Evolutionary conservation across 2,113 vertebrate species (phyloP).

Genomic region (Spermophilus dauricus): DNA sequence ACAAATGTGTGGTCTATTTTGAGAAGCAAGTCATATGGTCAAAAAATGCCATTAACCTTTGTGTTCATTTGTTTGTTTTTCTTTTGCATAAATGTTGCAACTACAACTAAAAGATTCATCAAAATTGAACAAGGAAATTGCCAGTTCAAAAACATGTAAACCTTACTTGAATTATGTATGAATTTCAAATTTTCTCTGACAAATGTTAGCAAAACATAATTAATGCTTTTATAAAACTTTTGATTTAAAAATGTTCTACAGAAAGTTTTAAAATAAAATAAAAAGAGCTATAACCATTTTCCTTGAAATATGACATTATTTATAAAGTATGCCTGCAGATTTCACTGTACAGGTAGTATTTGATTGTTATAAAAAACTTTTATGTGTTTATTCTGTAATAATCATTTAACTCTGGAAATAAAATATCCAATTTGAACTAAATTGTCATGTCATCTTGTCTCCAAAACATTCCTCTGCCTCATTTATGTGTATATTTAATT

Average conservation of each 20-base stretch:
- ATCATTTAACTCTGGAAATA: slow-evolving; percentile 49
- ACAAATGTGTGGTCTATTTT: slow-evolving; percentile 6
- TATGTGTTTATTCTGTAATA: neutral
- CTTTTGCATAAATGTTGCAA: neutral
- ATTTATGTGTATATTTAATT: neutral
- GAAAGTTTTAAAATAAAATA: neutral
- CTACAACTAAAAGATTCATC: neutral
- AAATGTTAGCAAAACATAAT: neutral
- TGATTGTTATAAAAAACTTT: neutral
- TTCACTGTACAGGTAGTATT: neutral
- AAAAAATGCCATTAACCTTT: neutral
- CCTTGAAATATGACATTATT: neutral
- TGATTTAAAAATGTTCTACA: neutral
- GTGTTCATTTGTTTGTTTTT: neutral
- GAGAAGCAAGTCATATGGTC: neutral
- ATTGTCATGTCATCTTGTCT: neutral
- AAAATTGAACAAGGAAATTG: slow-evolving; percentile 1
- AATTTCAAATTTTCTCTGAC: neutral
- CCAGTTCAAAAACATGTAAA: neutral
- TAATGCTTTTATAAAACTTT: neutral
- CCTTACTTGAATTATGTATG: neutral
- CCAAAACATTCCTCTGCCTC: neutral
- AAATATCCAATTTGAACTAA: neutral
- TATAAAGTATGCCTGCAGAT: slow-evolving; percentile 1
- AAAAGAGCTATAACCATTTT: neutral